Evolutionary conservation across 2,888 invertebrate genomes (phyloP).

Genomic region (Drosophila austrosaltans): DNA sequence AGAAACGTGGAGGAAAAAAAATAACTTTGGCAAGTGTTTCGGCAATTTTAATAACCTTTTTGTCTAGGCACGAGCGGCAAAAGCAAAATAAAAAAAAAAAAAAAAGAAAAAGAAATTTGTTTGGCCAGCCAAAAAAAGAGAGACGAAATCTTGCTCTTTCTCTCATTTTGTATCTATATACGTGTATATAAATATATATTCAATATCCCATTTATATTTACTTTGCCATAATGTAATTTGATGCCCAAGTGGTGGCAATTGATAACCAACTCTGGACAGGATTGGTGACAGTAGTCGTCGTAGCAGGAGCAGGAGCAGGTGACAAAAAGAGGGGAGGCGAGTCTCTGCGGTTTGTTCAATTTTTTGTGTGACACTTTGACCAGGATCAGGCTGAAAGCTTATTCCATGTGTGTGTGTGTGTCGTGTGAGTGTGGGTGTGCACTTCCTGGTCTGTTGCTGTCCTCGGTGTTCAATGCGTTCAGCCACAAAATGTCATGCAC

Average conservation of each 20-base stretch:
- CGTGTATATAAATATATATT: slow-evolving; percentile 37
- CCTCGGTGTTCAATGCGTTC: slow-evolving; percentile 54
- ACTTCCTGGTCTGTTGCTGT: slow-evolving; percentile 12
- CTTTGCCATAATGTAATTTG: slow-evolving; percentile 59
- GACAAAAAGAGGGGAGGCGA: slow-evolving; percentile 25
- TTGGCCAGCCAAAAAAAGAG: slow-evolving; percentile 21
- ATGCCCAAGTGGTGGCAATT: slow-evolving; percentile 55
- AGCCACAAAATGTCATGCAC: slow-evolving; percentile 78
- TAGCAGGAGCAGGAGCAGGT: slow-evolving; percentile 14
- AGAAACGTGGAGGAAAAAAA: slow-evolving; percentile 3
- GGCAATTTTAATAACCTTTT: slow-evolving; percentile 65
- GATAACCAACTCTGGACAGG: slow-evolving; percentile 49
- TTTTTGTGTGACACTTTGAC: slow-evolving; percentile 51
- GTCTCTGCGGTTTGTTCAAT: slow-evolving; percentile 54
- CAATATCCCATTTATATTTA: slow-evolving; percentile 59
- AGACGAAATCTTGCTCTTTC: neutral
- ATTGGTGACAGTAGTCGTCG: slow-evolving; percentile 17
- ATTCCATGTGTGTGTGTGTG: slow-evolving; percentile 26
- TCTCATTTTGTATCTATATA: slow-evolving; percentile 8
- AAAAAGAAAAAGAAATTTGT: neutral
- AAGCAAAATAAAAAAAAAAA: neutral
- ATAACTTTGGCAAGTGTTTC: slow-evolving; percentile 56
- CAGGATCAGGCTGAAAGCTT: slow-evolving; percentile 35
- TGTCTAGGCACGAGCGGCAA: slow-evolving; percentile 31
- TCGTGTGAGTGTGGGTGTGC: slow-evolving; percentile 41